A percentile compares a stretch with the other conserved stretches of the same genome.
Conservation (phyloP, 2,888 invertebrate genomes). For the Heliconius ismenius region DNA sequence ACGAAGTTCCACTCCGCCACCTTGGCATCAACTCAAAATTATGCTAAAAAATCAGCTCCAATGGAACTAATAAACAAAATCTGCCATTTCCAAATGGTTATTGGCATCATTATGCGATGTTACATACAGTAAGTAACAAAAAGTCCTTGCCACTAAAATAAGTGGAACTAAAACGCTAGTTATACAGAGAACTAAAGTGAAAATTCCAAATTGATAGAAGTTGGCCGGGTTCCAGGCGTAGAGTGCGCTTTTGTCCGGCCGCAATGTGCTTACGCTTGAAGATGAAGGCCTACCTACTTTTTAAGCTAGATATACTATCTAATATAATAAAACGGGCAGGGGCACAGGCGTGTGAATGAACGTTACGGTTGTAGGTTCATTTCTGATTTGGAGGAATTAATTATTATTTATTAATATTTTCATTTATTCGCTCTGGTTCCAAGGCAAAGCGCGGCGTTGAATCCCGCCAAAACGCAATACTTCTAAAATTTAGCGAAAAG, state of each 20-base stretch:
- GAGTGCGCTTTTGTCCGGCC: constrained; percentile 61
- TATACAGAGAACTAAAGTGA: constrained; percentile 42
- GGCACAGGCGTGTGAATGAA: too few species aligned
- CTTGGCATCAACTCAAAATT: not conserved
- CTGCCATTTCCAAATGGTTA: constrained; percentile 8
- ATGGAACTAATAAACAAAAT: not conserved
- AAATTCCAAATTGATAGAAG: constrained; percentile 61
- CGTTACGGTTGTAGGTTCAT: too few species aligned
- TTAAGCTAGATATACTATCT: constrained; percentile 34
- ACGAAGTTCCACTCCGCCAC: not conserved
- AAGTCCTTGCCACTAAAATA: constrained; percentile 29
- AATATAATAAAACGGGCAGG: too few species aligned
- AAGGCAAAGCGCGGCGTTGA: too few species aligned
- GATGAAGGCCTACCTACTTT: constrained; percentile 51
- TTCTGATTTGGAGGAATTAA: too few species aligned
- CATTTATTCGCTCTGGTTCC: too few species aligned
- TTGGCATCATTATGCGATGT: constrained; percentile 10
- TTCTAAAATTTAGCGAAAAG: too few species aligned
- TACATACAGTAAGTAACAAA: constrained; percentile 31
- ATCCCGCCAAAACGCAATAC: too few species aligned
- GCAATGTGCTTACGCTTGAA: constrained; percentile 51
- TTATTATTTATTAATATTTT: too few species aligned
- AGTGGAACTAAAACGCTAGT: constrained; percentile 37
- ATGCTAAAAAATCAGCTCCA: not conserved
- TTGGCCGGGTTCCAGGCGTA: constrained; percentile 59